phyloP scores from a whole-genome alignment of 2,888 invertebrate genomes.

The Acleris laterana region DNA sequence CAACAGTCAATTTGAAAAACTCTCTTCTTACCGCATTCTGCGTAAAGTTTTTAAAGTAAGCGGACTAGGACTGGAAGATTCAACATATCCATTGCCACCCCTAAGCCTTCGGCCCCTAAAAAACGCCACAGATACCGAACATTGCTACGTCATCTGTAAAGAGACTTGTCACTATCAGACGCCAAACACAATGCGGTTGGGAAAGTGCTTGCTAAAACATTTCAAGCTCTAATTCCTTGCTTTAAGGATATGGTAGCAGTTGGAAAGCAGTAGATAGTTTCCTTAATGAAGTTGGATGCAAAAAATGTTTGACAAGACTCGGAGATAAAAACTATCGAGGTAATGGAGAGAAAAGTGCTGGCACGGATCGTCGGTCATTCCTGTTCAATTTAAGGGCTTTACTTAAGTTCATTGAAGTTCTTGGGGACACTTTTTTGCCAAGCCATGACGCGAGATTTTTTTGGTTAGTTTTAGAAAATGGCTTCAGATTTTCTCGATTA shows the following conservation, averaged over 20 bases:
- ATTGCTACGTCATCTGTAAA: constrained; percentile 32
- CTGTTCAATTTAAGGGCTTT: constrained; percentile 12
- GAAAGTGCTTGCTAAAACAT: neutral
- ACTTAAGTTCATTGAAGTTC: constrained; percentile 27
- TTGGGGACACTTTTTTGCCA: constrained; percentile 30
- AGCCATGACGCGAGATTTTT: neutral
- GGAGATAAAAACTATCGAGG: constrained; percentile 29
- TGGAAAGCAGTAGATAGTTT: neutral
- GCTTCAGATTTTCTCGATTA: neutral
- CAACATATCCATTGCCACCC: neutral
- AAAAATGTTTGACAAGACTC: constrained; percentile 34
- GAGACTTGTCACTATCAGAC: constrained; percentile 35
- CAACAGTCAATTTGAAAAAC: too few relatives aligned
- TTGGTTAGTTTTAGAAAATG: neutral
- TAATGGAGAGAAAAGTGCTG: constrained; percentile 22
- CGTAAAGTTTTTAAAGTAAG: neutral
- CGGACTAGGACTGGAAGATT: neutral
- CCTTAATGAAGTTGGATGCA: constrained; percentile 33
- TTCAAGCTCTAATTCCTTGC: neutral
- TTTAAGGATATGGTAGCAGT: neutral
- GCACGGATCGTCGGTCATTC: constrained; percentile 17
- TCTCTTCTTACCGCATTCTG: too few relatives aligned
- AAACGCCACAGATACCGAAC: constrained; percentile 27
- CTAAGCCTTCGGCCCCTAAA: constrained; percentile 21
- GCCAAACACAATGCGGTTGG: constrained; percentile 8